Evolutionary conservation across 2,113 vertebrate genomes (phyloP), one percentile per base, ranked within the genome.

Genomic region (Periophthalmodon schlosseri): DNA sequence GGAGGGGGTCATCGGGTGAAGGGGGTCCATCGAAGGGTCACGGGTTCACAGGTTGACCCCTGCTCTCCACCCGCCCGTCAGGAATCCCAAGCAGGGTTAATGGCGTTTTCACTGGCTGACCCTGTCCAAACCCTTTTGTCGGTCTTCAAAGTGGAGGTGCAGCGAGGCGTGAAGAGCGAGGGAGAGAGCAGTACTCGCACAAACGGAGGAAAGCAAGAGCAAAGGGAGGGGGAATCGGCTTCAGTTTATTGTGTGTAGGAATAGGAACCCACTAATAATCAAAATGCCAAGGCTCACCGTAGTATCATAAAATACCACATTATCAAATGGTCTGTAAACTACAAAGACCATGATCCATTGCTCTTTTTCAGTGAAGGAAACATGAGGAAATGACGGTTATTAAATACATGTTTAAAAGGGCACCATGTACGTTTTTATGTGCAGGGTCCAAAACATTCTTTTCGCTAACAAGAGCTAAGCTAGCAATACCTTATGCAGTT

Each of bases 21-120:
- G 57, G 0, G 67, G 77, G 64, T 74, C 75, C 49, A 20, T 44
- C 16, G 16, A 11, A 54, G 60, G 91, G 81, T 69, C 68, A 57
- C 3, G 73, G 81, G 85, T 86, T 89, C 82, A 80, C 63, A 5
- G 82, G 73, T 52, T 88, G 86, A 91, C 86, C 91, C 84, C 80
- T 89, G 87, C 75, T 84, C 82, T 61, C 68, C 78, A 67, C 50
- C 70, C 39, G 50, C 75, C 79, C 81, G 85, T 83, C 84, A 83
- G 80, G 79, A 87, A 87, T 86, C 69, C 73, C 65, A 60, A 54
- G 20, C 18, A 18, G 34, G 85, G 87, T 89, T 88, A 84, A 89
- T 79, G 70, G 65, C 83, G 78, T 85, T 89, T 89, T 88, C 87
- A 87, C 85, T 85, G 77, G 85, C 56, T 85, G 84, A 88, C 88